Percentiles rank a stretch among this genome's conserved stretches.
Evolutionary conservation across 2,797 vertebrate genomes (phyloP).

Genomic region (Lycodopsis pacificus): DNA sequence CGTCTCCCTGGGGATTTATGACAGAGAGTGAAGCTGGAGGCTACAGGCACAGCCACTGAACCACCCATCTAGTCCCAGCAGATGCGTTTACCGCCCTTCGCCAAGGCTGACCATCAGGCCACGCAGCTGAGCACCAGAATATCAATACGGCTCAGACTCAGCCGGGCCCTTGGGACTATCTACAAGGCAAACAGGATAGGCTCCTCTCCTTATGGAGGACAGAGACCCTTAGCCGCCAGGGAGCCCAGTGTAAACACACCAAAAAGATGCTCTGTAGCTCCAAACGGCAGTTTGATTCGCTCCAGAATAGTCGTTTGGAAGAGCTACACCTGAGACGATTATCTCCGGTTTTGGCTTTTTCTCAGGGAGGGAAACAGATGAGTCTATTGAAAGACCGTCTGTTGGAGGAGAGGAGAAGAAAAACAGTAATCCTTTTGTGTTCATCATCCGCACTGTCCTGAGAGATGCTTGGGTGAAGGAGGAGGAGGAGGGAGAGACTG

Average conservation of each 20-base stretch:
- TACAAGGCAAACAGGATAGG: conserved; percentile 66
- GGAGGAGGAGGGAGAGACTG: conserved; percentile 31
- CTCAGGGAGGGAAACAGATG: conserved; percentile 65
- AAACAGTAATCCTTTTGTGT: conserved; percentile 84
- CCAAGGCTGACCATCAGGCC: conserved; percentile 72
- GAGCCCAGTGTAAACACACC: conserved; percentile 59
- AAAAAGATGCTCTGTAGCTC: conserved; percentile 43
- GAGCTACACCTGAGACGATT: conserved; percentile 64
- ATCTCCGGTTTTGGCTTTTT: conserved; percentile 56
- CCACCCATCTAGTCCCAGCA: conserved; percentile 75
- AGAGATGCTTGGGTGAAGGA: conserved; percentile 55
- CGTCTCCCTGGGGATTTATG: conserved; percentile 75
- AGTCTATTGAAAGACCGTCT: conserved; percentile 73
- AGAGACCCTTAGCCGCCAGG: conserved; percentile 52
- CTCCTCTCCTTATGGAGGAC: conserved; percentile 60
- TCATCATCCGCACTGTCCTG: conserved; percentile 77
- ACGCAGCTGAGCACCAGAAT: conserved; percentile 82
- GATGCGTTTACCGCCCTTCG: conserved; percentile 69
- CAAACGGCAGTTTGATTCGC: conserved; percentile 65
- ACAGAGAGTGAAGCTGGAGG: conserved; percentile 64
- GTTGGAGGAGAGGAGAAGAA: conserved; percentile 77
- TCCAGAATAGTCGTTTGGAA: conserved; percentile 45
- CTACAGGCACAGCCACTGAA: conserved; percentile 51
- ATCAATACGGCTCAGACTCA: conserved; percentile 75
- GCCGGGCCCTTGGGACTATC: conserved; percentile 65